phyloP scores from a whole-genome alignment of 2,797 vertebrate genomes.

The Decapterus maruadsi region DNA sequence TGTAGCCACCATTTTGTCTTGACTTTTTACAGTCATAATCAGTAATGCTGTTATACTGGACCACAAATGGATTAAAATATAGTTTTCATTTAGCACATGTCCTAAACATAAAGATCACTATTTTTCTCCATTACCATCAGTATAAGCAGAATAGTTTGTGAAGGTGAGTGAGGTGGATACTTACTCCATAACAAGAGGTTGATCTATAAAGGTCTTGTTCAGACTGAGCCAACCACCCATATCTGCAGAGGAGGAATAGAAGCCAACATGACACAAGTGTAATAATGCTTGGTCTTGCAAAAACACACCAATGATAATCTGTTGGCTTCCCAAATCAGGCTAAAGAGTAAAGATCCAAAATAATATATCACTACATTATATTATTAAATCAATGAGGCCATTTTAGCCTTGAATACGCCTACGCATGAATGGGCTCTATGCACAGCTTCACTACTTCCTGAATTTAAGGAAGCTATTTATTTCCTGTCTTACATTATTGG shows the following conservation, averaged over 20 bases:
- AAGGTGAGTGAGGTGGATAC: slow-evolving; percentile 67
- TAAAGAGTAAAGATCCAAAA: background rate
- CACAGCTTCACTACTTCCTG: too few relatives aligned
- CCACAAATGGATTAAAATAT: background rate
- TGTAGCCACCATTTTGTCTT: background rate
- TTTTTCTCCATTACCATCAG: background rate
- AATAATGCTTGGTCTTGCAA: background rate
- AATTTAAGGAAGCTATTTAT: too few relatives aligned
- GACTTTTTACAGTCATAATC: background rate
- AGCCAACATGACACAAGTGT: background rate
- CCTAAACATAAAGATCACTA: background rate
- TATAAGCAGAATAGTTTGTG: background rate
- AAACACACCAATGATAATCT: background rate
- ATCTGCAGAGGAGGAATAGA: slow-evolving; percentile 82
- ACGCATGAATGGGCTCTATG: too few relatives aligned
- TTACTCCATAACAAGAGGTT: slow-evolving; percentile 99
- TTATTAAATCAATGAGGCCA: background rate
- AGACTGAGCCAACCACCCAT: slow-evolving; percentile 79
- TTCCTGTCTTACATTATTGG: too few relatives aligned
- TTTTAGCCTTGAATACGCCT: too few relatives aligned
- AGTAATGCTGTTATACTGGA: background rate
- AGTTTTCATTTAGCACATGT: background rate
- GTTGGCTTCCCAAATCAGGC: background rate
- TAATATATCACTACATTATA: background rate
- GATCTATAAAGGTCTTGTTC: slow-evolving; percentile 90